Conservation (phyloP, 2,797 vertebrate genomes). For the Furcifer pardalis region DNA sequence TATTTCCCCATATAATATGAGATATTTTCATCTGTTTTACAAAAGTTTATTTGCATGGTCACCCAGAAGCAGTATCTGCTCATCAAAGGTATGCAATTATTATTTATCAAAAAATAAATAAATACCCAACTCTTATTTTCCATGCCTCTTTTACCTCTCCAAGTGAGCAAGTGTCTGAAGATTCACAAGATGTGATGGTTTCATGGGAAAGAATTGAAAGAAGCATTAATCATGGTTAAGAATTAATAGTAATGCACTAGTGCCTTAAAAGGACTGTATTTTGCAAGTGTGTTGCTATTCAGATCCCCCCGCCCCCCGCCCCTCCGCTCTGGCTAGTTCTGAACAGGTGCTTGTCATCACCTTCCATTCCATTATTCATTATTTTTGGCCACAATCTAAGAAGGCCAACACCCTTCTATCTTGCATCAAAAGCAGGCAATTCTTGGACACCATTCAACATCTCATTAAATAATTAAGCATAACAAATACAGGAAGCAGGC, state of each 20-base stretch:
- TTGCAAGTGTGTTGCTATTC: rapidly evolving
- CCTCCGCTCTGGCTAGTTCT: no score
- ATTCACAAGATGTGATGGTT: no score
- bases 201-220: no score
- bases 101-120: background rate
- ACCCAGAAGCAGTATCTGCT: background rate
- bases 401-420: background rate
- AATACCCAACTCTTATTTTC: no score
- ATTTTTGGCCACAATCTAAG: constrained; percentile 40
- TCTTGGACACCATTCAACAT: constrained; percentile 31
- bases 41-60: background rate
- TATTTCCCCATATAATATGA: background rate
- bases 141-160: background rate
- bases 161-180: background rate
- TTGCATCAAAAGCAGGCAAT: background rate
- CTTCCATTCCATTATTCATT: constrained; percentile 32
- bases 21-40: background rate
- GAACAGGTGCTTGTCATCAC: constrained; percentile 25
- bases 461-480: constrained; percentile 32
- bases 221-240: no score
- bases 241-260: background rate
- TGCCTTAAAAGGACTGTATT: background rate
- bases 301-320: no score
- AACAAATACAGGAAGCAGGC: constrained; percentile 56
- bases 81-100: background rate